phyloP scores from a whole-genome alignment of 2,888 invertebrate species.

The Troides oblongomaculatus region DNA sequence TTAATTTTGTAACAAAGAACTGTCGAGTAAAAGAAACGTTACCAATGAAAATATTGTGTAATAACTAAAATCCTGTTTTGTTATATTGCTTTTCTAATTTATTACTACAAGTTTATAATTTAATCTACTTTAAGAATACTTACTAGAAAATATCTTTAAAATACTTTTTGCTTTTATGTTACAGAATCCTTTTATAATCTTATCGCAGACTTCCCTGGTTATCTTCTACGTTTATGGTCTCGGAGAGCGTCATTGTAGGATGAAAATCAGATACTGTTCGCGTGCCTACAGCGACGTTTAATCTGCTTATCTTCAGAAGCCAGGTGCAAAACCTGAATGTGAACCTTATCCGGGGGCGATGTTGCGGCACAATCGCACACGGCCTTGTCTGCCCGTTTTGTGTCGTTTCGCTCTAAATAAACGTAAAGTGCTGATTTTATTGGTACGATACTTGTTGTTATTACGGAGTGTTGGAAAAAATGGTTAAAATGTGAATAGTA shows the following conservation, averaged over 20 bases:
- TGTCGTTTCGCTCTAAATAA: slow-evolving; percentile 34
- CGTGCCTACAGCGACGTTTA: slow-evolving; percentile 47
- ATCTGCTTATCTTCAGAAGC: slow-evolving; percentile 58
- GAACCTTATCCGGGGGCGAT: slow-evolving; percentile 54
- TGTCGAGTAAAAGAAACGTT: background rate
- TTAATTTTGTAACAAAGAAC: too few relatives aligned
- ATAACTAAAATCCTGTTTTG: background rate
- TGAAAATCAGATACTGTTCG: slow-evolving; percentile 43
- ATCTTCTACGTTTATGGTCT: background rate
- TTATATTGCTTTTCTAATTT: background rate
- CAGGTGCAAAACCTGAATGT: slow-evolving; percentile 64
- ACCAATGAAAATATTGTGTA: background rate
- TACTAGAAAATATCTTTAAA: background rate
- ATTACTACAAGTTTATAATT: background rate
- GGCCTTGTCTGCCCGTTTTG: slow-evolving; percentile 54
- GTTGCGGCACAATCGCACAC: slow-evolving; percentile 58
- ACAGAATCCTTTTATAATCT: background rate
- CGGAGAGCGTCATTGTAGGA: slow-evolving; percentile 28
- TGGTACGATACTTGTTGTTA: slow-evolving; percentile 22
- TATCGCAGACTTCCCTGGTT: background rate
- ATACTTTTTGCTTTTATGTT: background rate
- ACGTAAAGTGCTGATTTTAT: slow-evolving; percentile 18
- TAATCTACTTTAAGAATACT: background rate
- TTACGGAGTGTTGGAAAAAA: slow-evolving; percentile 35
- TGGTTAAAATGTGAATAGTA: slow-evolving; percentile 52